These are phyloP conservation scores for Remorina albescens DNA, from an alignment of 2,797 vertebrate species.

Conservation along the genomic window DNA sequence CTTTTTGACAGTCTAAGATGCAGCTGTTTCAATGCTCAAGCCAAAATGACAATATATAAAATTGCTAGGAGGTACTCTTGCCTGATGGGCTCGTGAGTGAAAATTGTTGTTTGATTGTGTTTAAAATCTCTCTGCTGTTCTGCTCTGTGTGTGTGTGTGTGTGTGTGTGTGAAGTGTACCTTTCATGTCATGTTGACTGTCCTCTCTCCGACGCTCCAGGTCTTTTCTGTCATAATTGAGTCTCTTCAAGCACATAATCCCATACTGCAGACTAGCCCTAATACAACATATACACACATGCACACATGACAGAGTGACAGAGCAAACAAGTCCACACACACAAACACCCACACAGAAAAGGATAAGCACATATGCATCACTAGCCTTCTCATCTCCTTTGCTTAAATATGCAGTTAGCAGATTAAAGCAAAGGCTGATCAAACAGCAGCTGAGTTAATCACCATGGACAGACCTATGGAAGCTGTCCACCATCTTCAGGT, in stretches of 20 bases:
- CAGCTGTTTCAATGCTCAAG: constrained; percentile 73
- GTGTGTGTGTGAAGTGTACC: constrained; percentile 77
- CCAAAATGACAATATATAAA: constrained; percentile 42
- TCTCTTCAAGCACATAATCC: constrained; percentile 98
- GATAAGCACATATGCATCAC: constrained; percentile 39
- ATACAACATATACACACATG: constrained; percentile 39
- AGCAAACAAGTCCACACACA: constrained; percentile 12
- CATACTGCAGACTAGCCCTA: constrained; percentile 95
- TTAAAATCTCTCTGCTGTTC: neutral
- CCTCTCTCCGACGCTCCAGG: constrained; percentile 92
- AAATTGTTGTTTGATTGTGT: neutral
- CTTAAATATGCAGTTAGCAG: constrained; percentile 34
- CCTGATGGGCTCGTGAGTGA: constrained; percentile 9
- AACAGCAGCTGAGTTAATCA: constrained; percentile 3
- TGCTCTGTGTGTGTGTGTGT: constrained; percentile 32
- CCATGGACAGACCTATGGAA: constrained; percentile 89
- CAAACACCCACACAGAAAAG: constrained; percentile 19
- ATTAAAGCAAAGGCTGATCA: constrained; percentile 26
- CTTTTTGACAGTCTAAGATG: constrained; percentile 66
- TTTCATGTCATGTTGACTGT: constrained; percentile 95
- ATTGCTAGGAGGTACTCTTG: constrained; percentile 75
- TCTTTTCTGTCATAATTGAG: constrained; percentile 98
- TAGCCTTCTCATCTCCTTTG: constrained; percentile 40
- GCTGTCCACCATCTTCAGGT: constrained; percentile 99
- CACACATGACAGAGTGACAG: neutral